Percentiles rank a stretch among this genome's conserved stretches.
Evolutionary conservation across 2,797 vertebrate species (phyloP).

Genomic region (Acipenser oxyrinchus): DNA sequence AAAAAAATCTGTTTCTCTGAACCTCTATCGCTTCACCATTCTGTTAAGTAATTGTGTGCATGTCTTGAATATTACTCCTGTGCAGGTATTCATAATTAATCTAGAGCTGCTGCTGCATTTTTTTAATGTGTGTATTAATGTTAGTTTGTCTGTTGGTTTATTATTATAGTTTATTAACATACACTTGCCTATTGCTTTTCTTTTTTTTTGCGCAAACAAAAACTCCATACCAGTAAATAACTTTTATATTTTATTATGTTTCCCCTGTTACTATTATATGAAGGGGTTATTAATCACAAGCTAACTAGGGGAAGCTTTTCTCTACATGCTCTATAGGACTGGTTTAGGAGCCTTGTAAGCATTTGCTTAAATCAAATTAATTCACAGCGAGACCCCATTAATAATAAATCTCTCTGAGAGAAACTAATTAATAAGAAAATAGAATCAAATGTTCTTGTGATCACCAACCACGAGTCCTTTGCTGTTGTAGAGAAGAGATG

Average conservation of each 20-base stretch:
- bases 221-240: neutral
- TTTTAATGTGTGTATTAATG: no score
- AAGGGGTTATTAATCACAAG: neutral
- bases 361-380: constrained; percentile 23
- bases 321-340: neutral
- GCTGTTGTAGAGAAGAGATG: neutral
- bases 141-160: no score
- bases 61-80: no score
- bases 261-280: neutral
- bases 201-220: constrained; percentile 24
- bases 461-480: neutral
- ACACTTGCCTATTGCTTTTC: no score
- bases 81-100: no score
- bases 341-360: neutral
- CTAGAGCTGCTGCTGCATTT: no score
- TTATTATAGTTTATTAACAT: no score
- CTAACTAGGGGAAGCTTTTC: neutral
- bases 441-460: constrained; percentile 13
- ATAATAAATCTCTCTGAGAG: constrained; percentile 24
- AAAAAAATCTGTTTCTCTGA: no score
- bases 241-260: neutral
- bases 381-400: constrained; percentile 24
- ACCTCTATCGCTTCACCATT: no score
- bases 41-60: no score
- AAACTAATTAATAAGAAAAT: constrained; percentile 35